Evolutionary conservation across 2,888 invertebrate species (phyloP).

Genomic region (Andrena bucephala): DNA sequence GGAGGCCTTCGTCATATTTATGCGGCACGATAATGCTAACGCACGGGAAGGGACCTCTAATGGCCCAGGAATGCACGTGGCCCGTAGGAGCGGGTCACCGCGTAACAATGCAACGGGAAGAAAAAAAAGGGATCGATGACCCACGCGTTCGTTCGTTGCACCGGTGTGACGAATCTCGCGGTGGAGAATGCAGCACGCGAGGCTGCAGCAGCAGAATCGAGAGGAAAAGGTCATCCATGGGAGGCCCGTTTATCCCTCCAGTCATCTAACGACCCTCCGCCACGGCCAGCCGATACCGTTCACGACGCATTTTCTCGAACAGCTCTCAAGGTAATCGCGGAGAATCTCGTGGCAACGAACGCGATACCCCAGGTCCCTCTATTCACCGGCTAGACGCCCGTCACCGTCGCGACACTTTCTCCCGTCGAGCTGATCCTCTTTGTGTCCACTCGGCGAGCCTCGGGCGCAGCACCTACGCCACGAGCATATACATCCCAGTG

Average conservation of each 20-base stretch:
- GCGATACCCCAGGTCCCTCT: constrained; percentile 1
- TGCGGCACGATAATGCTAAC: constrained; percentile 45
- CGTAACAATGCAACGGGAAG: constrained; percentile 65
- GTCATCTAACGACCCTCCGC: constrained; percentile 29
- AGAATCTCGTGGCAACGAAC: constrained; percentile 1
- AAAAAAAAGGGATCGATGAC: constrained; percentile 59
- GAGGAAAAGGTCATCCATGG: constrained; percentile 35
- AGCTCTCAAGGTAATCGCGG: constrained; percentile 38
- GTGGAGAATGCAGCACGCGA: constrained; percentile 27
- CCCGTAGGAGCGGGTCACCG: constrained; percentile 58
- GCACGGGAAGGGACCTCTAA: constrained; percentile 41
- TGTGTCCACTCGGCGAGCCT: constrained; percentile 15
- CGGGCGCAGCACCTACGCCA: constrained; percentile 4
- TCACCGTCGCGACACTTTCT: constrained; percentile 53
- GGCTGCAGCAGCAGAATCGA: constrained; percentile 62
- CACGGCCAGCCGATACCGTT: constrained; percentile 7
- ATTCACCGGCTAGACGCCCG: constrained; percentile 36
- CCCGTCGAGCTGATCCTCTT: constrained; percentile 31
- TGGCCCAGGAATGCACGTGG: constrained; percentile 48
- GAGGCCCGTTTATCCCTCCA: constrained; percentile 47
- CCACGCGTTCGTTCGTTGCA: constrained; percentile 37
- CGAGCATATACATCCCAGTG: background rate
- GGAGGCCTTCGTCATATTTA: constrained; percentile 40
- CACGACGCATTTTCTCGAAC: constrained; percentile 19
- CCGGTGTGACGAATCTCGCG: constrained; percentile 43